A percentile compares a stretch with the other conserved stretches of the same genome.
Conservation (phyloP, 2,888 invertebrate species). For the Clitarchus hookeri region DNA sequence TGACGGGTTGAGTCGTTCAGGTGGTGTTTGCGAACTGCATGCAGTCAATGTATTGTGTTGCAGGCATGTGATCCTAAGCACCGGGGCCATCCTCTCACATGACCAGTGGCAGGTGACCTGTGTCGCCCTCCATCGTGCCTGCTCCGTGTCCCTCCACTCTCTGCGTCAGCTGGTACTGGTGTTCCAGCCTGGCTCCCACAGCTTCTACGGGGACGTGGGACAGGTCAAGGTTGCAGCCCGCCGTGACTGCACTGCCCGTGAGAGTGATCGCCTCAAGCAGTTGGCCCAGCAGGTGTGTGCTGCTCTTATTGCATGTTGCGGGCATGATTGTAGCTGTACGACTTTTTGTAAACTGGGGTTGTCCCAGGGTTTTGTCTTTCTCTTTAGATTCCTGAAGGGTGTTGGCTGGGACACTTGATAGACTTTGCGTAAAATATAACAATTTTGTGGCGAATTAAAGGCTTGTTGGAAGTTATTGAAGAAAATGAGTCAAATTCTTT, state of each 20-base stretch:
- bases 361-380: neutral
- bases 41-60: neutral
- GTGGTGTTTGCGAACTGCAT: no score
- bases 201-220: constrained; percentile 90
- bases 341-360: no score
- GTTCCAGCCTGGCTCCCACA: constrained; percentile 89
- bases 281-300: constrained; percentile 84
- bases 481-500: no score
- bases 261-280: constrained; percentile 82
- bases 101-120: constrained; percentile 88
- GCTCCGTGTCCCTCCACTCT: constrained; percentile 84
- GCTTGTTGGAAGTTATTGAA: no score
- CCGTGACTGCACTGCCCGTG: constrained; percentile 81
- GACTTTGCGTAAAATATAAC: no score
- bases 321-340: no score
- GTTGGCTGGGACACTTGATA: no score
- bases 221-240: constrained; percentile 94
- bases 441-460: no score
- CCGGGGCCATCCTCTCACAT: constrained; percentile 73
- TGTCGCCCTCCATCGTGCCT: constrained; percentile 79
- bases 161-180: constrained; percentile 86
- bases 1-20: no score
- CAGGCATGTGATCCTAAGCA: constrained; percentile 80
- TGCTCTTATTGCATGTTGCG: neutral
- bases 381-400: neutral